phyloP scores from a whole-genome alignment of 2,113 vertebrate species.

The Pollimyrus isidori region DNA sequence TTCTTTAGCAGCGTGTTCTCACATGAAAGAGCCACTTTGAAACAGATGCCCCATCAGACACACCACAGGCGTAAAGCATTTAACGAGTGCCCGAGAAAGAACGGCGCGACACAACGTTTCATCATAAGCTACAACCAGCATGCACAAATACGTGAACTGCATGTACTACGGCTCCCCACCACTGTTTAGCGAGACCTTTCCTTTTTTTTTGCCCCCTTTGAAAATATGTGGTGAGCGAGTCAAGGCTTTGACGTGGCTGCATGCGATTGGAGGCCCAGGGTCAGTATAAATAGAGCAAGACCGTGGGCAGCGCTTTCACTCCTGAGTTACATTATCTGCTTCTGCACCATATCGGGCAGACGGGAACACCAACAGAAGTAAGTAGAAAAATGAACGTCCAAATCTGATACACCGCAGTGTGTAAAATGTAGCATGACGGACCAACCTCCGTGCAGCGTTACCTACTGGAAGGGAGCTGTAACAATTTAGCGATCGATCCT shows the following conservation, averaged over 20 bases:
- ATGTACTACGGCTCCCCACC: neutral
- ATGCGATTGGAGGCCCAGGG: constrained; percentile 67
- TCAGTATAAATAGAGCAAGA: constrained; percentile 67
- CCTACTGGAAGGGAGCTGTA: neutral
- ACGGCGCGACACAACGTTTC: neutral
- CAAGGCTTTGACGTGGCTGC: constrained; percentile 61
- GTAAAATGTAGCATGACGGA: neutral
- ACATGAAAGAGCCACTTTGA: neutral
- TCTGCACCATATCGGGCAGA: constrained; percentile 74
- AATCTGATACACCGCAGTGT: neutral
- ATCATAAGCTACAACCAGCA: neutral
- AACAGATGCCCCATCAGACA: neutral
- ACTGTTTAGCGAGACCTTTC: neutral
- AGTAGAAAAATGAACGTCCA: constrained; percentile 40
- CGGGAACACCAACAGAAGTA: constrained; percentile 71
- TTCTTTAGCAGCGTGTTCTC: neutral
- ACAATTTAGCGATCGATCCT: neutral
- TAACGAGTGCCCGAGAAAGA: neutral
- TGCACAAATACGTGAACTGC: neutral
- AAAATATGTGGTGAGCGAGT: constrained; percentile 37
- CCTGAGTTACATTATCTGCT: constrained; percentile 73
- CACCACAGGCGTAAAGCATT: neutral
- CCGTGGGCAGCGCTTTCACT: constrained; percentile 67
- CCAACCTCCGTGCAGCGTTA: neutral
- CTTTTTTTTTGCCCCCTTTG: neutral